Conservation (phyloP, 2,797 vertebrate species). For the Prunella strophiata region DNA sequence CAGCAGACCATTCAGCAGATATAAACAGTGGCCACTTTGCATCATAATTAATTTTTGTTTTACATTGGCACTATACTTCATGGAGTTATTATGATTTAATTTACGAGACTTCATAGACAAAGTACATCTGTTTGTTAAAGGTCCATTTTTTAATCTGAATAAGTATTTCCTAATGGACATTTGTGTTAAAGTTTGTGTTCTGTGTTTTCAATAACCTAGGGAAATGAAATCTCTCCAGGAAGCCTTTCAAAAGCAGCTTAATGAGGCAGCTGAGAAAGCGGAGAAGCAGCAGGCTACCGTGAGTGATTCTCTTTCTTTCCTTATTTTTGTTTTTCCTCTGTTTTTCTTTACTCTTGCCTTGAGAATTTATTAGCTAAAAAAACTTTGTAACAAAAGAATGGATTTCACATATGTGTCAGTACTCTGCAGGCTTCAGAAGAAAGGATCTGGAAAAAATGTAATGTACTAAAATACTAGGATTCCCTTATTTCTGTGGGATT, state of each 20-base stretch:
- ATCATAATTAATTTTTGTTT: background rate
- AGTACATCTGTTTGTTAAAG: constrained; percentile 2
- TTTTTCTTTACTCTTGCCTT: background rate
- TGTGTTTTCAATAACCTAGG: constrained; percentile 81
- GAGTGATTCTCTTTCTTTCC: constrained; percentile 70
- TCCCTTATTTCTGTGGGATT: background rate
- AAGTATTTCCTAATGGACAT: background rate
- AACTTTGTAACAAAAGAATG: background rate
- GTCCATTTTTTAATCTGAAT: background rate
- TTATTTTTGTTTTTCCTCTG: background rate
- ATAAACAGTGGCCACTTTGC: background rate
- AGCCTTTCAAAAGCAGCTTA: constrained; percentile 95
- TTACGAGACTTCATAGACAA: background rate
- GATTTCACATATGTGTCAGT: background rate
- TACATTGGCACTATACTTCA: background rate
- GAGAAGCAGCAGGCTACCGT: constrained; percentile 97
- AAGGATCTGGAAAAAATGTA: background rate
- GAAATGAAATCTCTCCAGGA: constrained; percentile 98
- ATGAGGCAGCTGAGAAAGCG: constrained; percentile 91
- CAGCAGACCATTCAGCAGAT: constrained; percentile 5
- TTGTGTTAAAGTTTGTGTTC: constrained; percentile 54
- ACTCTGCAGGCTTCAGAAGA: background rate
- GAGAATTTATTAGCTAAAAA: background rate
- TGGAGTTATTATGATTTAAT: background rate
- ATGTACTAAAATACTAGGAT: background rate